Base-by-base conservation (phyloP, 2,888 invertebrate genomes). In the Nyleta sp. region DNA sequence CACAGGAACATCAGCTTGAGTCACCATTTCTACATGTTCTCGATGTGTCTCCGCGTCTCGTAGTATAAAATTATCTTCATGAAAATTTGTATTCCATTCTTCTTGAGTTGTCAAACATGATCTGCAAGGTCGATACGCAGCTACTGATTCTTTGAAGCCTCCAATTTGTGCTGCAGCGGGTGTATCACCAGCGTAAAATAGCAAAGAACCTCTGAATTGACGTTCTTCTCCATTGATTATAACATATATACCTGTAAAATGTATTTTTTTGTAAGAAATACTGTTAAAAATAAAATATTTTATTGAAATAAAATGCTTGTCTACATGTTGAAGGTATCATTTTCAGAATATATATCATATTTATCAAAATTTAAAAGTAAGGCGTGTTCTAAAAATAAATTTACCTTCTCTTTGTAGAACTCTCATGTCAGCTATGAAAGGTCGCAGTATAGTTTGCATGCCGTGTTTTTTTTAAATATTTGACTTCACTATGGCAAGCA, bases 91-190 rank as follows among this genome's bases (percentile, higher is more conserved):
- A 13, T 35, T 20, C 68, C 57, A 68, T 10, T 68, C 18, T 2
- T 24, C 15, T 5, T 46, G 17, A 13, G 13, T 68, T 2, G 22
- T 35, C 15, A 60, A 52, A 60, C 82, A 82, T 1, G 78, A 40
- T 28, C 79, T 72, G 60, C 81, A 82, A 11, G 57, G 68, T 5
- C 80, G 74, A 70, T 80, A 52, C 2, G 80, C 81, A n/a, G 77
- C 46, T 3, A 40, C 40, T 13, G 81, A 81, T 48, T 80, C 72
- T 60, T 81, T 80, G 40, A 80, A 82, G 3, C 82, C 81, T 42
- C 77, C 82, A 7, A 80, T 13, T 31, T 50, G 28, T 28, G 50
- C 50, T 28, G 50, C 24, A 24, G 50, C 50, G 18, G 44, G 44
- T 18, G 44, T 44, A 11, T 44, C 44, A 8, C 20, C 22, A 22